Evolutionary conservation across 2,797 vertebrate species (phyloP), one percentile per base, ranked within the genome.

Genomic region (Onychomys arenicola): DNA sequence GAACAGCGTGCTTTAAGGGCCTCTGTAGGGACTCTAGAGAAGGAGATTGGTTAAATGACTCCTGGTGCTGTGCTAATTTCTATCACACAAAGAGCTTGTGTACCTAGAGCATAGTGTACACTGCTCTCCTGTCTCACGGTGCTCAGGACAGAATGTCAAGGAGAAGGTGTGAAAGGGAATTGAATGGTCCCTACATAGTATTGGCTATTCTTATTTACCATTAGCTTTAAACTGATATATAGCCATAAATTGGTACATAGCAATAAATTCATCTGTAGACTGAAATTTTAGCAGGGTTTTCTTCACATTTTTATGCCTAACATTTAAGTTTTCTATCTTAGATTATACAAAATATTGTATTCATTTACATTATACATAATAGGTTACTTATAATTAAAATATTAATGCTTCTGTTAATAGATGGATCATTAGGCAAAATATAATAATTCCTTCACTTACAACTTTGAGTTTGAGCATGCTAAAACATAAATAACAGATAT

Each of bases 31-130:
- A 40, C 52, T 52, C 59, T 91, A 76, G 67, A 95, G 91, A 73
- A 95, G 2, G 46, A 90, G 76, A 95, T 97, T 98, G 96, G 92
- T 92, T 92, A 93, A 97, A 95, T 34, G 40, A 71, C 84, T 95
- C 80, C 92, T 4, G 0, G 88, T 63, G 83, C 78, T 97, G 21
- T 94, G 93, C 93, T 96, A 90, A 97, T 97, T 94, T 97, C 80
- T 95, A 25, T 92, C 96, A 94, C 65, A 76, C 91, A 80, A 91
- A 93, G 29, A 92, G 19, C 17, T 89, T 91, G 92, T 69, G 32
- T 75, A 95, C 69, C 95, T 43, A 67, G 40, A 94, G 84, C 27
- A 21, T 3, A 81, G 89, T 32, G 34, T 40, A 9, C 37, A 69
- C 16, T 85, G 67, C 61, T 78, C 49, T 81, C 69, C 57, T 65